Conservation (phyloP, 2,797 vertebrate species). For the Propithecus perrieri region DNA sequence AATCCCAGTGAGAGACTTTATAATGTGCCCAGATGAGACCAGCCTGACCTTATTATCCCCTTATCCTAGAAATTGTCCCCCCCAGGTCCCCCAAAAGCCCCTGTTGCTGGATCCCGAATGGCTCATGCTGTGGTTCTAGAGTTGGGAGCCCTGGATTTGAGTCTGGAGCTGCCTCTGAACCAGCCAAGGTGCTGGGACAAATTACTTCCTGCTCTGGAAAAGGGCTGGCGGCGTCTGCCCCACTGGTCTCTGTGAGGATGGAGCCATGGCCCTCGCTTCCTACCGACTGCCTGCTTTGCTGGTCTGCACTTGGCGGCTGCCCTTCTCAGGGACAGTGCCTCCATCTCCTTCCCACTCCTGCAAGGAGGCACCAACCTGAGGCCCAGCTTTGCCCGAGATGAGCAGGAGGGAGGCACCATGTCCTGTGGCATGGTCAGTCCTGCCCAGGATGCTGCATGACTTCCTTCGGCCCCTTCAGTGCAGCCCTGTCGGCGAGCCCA, state of each 20-base stretch:
- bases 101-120: not conserved
- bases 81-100: not conserved
- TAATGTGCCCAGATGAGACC: not conserved
- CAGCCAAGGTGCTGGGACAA: not conserved
- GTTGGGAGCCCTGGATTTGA: not conserved
- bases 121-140: not conserved
- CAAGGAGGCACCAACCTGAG: not conserved
- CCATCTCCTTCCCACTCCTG: not conserved
- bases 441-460: not conserved
- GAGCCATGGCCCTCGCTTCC: not conserved
- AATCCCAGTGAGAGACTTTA: not conserved
- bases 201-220: not conserved
- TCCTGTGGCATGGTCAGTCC: not conserved
- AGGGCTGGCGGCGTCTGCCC: not conserved
- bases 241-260: not conserved
- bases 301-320: not conserved
- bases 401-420: not conserved
- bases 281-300: fast-evolving
- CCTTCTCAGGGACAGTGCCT: not conserved
- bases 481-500: no score
- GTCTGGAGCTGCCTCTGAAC: not conserved
- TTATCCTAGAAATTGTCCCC: not conserved
- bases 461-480: not conserved
- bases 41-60: not conserved
- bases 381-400: not conserved